phyloP scores from a whole-genome alignment of 2,113 vertebrate species.

The Galemys pyrenaicus region DNA sequence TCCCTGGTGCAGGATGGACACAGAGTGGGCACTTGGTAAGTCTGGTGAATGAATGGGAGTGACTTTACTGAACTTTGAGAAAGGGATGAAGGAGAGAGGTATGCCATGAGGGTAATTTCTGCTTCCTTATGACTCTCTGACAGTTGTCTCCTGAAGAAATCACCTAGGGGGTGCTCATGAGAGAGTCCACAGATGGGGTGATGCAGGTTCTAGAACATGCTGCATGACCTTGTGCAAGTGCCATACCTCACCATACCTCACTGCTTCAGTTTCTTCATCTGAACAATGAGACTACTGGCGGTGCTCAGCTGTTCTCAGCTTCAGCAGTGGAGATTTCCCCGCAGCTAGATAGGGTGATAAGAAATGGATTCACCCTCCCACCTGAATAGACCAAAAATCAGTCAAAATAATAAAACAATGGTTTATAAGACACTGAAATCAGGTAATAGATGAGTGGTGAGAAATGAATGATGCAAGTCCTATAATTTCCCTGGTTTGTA shows the following conservation, averaged over 20 bases:
- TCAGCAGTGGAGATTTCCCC: background rate
- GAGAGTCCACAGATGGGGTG: too few species aligned
- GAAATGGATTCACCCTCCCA: background rate
- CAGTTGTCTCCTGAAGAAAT: background rate
- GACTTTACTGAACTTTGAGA: background rate
- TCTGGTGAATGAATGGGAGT: background rate
- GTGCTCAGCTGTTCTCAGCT: background rate
- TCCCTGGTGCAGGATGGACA: rapidly evolving
- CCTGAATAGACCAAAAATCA: background rate
- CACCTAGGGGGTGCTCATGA: background rate
- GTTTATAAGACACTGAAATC: background rate
- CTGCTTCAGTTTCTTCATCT: background rate
- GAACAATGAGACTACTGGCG: background rate
- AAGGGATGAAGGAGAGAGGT: background rate
- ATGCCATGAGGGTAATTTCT: background rate
- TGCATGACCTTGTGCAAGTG: background rate
- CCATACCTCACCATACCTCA: too few species aligned
- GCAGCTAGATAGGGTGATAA: background rate
- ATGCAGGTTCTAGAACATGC: background rate
- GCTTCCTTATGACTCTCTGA: background rate
- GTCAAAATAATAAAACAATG: background rate
- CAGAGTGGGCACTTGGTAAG: background rate
- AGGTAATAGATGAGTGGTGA: background rate
- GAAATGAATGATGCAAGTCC: background rate
- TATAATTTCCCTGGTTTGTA: background rate